Base-by-base conservation (phyloP, 1,140 invertebrate species). In the Papilio polytes region DNA sequence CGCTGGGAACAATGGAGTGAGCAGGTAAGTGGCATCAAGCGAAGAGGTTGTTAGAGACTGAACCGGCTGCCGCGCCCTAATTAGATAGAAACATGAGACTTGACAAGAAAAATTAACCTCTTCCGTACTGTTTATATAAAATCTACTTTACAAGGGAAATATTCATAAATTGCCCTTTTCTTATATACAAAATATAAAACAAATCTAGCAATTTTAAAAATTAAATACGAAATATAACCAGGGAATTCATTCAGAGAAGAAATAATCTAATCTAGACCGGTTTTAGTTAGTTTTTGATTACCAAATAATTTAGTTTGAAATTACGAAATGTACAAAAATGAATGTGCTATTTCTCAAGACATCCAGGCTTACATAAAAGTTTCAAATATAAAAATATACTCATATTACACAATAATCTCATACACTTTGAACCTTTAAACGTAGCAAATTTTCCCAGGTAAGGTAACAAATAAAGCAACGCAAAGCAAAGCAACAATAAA, bases 21-120 rank as follows among this genome's bases (percentile, higher is more conserved):
- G 87, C 88, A 88, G 87, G 88, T 90, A 91, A 92, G 91, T 91
- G 89, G 90, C 88, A 92, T 92, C 89, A 90, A 90, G 81, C 77
- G 84, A 87, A 87, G 83, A 83, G 86, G 87, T 88, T 90, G 85
- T 89, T 89, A 89, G 86, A 83, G 82, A 85, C 81, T 80, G 80
- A 87, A 84, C 82, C 82, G 82, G 78, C 78, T 79, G 79, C 56
- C 26, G 84, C 85, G 82, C 82, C 86, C 87, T 91, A 91, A 92
- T 92, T 91, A 91, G 85, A 84, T 83, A 87, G 87, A 89, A 87
- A 88, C 87, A 89, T 83, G 86, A 89, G 84, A 85, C 80, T 82
- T 76, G 79, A 78, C 77, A 84, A 80, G 83, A 85, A 87, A 86
- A 87, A 85, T 85, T 80, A 85, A 72, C 80, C 76, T 63, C 48